These are phyloP conservation scores for Lepus oiostolus DNA, from an alignment of 2,797 vertebrate species.

Conservation along the genomic window DNA sequence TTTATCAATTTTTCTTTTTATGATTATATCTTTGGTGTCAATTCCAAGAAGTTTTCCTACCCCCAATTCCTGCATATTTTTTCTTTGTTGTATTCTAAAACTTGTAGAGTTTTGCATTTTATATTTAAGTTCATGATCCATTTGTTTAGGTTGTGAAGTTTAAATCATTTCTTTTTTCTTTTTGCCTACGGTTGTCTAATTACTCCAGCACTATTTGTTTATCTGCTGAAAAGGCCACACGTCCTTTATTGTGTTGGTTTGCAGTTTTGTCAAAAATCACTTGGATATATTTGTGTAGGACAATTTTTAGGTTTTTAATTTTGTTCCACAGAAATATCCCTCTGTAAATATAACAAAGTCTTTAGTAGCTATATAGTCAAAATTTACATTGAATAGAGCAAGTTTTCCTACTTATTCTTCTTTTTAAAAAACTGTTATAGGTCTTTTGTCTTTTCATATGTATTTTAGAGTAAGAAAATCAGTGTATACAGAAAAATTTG, in stretches of 20 bases:
- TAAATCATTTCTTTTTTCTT: neutral
- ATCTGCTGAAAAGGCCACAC: neutral
- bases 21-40: neutral
- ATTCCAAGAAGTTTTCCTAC: neutral
- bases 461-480: conserved; percentile 13
- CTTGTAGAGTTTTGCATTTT: neutral
- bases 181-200: neutral
- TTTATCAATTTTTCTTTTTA: neutral
- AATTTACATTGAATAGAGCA: neutral
- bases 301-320: neutral
- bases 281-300: neutral
- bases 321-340: neutral
- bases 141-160: neutral
- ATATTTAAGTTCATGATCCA: neutral
- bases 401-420: neutral
- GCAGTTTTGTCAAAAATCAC: neutral
- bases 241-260: neutral
- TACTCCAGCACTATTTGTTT: neutral
- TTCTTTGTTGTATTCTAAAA: neutral
- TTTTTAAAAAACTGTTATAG: neutral
- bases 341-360: neutral
- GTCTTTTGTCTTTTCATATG: neutral
- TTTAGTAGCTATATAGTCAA: neutral
- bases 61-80: neutral
- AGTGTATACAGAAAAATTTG: neutral